Conservation (phyloP, 2,113 vertebrate species). For the Chauna torquata region DNA sequence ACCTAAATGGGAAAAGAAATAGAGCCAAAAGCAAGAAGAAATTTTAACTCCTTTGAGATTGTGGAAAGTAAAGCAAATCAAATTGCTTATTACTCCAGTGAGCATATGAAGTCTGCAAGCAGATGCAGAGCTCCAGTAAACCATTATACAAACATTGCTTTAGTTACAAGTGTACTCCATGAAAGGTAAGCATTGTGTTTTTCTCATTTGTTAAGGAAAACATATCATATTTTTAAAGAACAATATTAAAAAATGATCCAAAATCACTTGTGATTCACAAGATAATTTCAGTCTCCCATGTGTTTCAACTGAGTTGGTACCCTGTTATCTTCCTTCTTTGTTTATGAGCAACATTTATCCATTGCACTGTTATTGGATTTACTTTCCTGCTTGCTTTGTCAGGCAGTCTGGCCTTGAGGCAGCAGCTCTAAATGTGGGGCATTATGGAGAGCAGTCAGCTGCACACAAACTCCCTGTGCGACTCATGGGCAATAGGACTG, state of each 20-base stretch:
- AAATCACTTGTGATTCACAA: background rate
- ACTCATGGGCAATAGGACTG: background rate
- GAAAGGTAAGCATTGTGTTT: background rate
- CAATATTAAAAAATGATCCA: background rate
- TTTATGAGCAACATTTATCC: background rate
- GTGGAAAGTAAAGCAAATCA: background rate
- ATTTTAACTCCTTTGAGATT: background rate
- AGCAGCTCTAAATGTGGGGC: background rate
- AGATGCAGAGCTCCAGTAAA: background rate
- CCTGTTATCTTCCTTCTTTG: background rate
- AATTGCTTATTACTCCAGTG: background rate
- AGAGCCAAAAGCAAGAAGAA: background rate
- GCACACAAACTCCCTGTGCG: fast-evolving
- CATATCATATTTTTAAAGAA: background rate
- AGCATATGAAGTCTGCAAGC: background rate
- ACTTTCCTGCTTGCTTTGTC: background rate
- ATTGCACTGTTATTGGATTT: background rate
- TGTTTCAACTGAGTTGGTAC: background rate
- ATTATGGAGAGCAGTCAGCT: background rate
- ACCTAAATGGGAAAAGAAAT: background rate
- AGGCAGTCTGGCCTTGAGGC: background rate
- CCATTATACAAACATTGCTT: background rate
- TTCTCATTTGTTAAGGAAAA: background rate
- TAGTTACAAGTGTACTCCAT: background rate
- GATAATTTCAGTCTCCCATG: background rate